Conservation (phyloP, 2,797 vertebrate species). For the Phrynocephalus guinanensis region DNA sequence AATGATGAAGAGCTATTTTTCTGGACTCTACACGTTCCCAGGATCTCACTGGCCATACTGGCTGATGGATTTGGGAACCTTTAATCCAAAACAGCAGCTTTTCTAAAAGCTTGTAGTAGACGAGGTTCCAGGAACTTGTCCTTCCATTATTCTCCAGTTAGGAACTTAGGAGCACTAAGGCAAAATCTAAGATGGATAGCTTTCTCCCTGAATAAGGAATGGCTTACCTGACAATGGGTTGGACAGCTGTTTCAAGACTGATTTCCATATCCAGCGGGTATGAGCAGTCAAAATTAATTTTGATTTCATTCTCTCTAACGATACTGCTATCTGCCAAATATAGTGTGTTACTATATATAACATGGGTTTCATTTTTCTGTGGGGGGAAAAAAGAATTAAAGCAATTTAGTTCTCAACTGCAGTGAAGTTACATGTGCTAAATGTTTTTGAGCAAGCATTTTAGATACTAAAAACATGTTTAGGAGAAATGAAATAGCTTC, state of each 20-base stretch:
- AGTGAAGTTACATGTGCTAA: background rate
- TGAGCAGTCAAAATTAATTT: slow-evolving; percentile 77
- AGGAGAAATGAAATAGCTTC: too few relatives aligned
- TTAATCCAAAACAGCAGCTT: too few relatives aligned
- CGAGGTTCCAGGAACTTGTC: background rate
- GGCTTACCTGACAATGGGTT: slow-evolving; percentile 72
- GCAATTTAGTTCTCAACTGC: slow-evolving; percentile 27
- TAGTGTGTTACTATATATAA: slow-evolving; percentile 67
- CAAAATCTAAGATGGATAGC: slow-evolving; percentile 38
- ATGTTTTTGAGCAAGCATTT: background rate
- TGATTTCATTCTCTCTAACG: slow-evolving; percentile 71
- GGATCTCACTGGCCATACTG: too few relatives aligned
- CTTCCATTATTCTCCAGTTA: slow-evolving; percentile 33
- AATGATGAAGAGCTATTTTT: background rate
- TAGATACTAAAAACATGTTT: too few relatives aligned
- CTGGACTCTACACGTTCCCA: background rate
- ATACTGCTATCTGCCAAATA: slow-evolving; percentile 65
- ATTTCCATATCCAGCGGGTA: slow-evolving; percentile 77
- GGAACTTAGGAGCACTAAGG: slow-evolving; percentile 23
- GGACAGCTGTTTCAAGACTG: slow-evolving; percentile 74
- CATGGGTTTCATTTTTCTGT: slow-evolving; percentile 69
- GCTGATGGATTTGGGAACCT: background rate
- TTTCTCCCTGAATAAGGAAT: slow-evolving; percentile 57
- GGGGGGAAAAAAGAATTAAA: slow-evolving; percentile 48
- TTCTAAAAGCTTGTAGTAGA: too few relatives aligned